phyloP scores from a whole-genome alignment of 2,797 vertebrate genomes.

The Betta splendens region DNA sequence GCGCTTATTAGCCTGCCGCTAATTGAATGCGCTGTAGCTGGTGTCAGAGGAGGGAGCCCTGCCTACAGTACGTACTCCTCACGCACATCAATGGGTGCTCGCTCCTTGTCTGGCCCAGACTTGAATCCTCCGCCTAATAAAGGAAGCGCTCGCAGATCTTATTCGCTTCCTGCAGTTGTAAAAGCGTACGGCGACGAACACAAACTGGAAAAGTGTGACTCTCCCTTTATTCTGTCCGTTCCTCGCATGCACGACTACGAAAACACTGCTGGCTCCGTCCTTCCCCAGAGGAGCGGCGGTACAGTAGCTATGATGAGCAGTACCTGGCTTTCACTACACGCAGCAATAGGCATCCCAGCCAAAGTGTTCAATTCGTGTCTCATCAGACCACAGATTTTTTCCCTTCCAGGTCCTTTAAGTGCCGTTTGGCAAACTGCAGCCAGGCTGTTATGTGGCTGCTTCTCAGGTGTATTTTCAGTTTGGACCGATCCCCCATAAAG shows the following conservation, averaged over 20 bases:
- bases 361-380: constrained; percentile 49
- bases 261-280: constrained; percentile 16
- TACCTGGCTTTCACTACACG: constrained; percentile 43
- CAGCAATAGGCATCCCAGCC: constrained; percentile 37
- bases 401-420: constrained; percentile 45
- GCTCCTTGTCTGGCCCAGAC: no score
- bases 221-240: constrained; percentile 21
- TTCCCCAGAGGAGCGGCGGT: constrained; percentile 14
- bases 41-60: constrained; percentile 60
- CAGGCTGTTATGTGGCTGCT: constrained; percentile 36
- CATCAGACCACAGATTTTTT: constrained; percentile 52
- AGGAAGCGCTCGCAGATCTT: no score
- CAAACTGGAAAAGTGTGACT: constrained; percentile 16
- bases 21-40: constrained; percentile 82
- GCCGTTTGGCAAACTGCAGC: constrained; percentile 49
- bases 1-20: constrained; percentile 67
- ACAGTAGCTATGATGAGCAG: constrained; percentile 30
- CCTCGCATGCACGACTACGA: constrained; percentile 30
- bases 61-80: no score
- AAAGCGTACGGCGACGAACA: constrained; percentile 16
- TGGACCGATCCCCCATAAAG: constrained; percentile 38
- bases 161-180: no score
- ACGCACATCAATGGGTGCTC: no score
- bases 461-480: constrained; percentile 37
- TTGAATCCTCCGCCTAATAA: constrained; percentile 46